Evolutionary conservation across 2,888 invertebrate genomes (phyloP).

Genomic region (Sicus ferrugineus): DNA sequence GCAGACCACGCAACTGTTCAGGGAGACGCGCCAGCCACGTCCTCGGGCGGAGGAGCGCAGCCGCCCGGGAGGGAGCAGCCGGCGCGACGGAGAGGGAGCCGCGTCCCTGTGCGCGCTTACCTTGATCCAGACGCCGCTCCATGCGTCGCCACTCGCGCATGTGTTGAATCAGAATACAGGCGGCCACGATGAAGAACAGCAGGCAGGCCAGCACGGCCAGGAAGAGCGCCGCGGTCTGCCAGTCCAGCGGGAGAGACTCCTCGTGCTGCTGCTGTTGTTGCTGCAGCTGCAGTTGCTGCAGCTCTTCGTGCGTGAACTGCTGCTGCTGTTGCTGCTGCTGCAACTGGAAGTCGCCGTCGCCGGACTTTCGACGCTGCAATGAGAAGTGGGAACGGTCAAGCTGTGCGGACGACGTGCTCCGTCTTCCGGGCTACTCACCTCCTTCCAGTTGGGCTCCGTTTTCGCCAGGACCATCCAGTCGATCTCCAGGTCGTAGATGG

Average conservation of each 20-base stretch:
- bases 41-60: too few species aligned
- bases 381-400: not conserved
- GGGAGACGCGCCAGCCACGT: not conserved
- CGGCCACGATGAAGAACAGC: slow-evolving; percentile 80
- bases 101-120: slow-evolving; percentile 65
- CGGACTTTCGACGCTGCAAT: slow-evolving; percentile 61
- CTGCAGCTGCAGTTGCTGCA: slow-evolving; percentile 52
- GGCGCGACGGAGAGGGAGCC: not conserved
- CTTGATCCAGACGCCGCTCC: slow-evolving; percentile 79
- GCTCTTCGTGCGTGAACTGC: slow-evolving; percentile 42
- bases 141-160: slow-evolving; percentile 82
- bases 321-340: slow-evolving; percentile 50
- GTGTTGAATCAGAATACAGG: slow-evolving; percentile 78
- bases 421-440: slow-evolving; percentile 50
- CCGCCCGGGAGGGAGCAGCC: too few species aligned
- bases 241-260: slow-evolving; percentile 69
- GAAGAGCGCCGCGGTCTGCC: slow-evolving; percentile 77
- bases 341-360: slow-evolving; percentile 43
- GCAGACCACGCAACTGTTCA: not conserved
- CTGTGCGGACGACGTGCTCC: not conserved
- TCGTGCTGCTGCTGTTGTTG: slow-evolving; percentile 58
- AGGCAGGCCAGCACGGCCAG: slow-evolving; percentile 79
- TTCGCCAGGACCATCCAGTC: slow-evolving; percentile 69
- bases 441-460: slow-evolving; percentile 64
- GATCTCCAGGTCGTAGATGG: slow-evolving; percentile 72